A percentile compares a stretch with the other conserved stretches of the same genome.
Evolutionary conservation across 92 coral and sea anemone genomes (phyloP).

Genomic region (Zoanthus sociatus): DNA sequence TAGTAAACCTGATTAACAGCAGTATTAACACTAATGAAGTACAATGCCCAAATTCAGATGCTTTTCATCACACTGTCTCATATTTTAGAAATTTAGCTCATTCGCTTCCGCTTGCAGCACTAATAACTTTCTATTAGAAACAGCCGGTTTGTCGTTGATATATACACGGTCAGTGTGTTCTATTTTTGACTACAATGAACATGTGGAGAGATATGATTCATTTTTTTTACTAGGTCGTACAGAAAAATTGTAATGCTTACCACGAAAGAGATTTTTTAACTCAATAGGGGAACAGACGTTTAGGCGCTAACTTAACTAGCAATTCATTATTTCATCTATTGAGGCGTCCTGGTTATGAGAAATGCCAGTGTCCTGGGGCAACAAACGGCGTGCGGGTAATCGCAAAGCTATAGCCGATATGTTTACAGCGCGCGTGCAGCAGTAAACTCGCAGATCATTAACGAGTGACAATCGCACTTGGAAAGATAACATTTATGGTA

Average conservation of each 20-base stretch:
- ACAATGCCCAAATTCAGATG: too few relatives aligned
- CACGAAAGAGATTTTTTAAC: background rate
- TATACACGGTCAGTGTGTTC: background rate
- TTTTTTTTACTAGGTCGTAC: background rate
- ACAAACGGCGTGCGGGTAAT: background rate
- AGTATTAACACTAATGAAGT: too few relatives aligned
- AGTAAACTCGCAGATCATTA: background rate
- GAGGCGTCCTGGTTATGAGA: background rate
- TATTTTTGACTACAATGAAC: background rate
- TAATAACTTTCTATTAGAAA: too few relatives aligned
- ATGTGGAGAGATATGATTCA: background rate
- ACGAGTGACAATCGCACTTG: background rate
- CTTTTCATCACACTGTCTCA: too few relatives aligned
- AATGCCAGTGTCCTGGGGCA: constrained; percentile 15
- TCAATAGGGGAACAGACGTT: background rate
- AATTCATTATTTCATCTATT: background rate
- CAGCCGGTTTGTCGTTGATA: background rate
- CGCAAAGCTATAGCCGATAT: background rate
- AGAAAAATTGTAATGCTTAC: background rate
- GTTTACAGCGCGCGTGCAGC: constrained; percentile 8
- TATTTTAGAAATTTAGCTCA: too few relatives aligned
- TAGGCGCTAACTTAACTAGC: background rate
- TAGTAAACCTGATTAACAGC: background rate
- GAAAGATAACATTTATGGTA: background rate
- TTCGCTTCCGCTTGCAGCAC: too few relatives aligned